Evolutionary conservation across 2,797 vertebrate species (phyloP).

Genomic region (Cygnus olor): DNA sequence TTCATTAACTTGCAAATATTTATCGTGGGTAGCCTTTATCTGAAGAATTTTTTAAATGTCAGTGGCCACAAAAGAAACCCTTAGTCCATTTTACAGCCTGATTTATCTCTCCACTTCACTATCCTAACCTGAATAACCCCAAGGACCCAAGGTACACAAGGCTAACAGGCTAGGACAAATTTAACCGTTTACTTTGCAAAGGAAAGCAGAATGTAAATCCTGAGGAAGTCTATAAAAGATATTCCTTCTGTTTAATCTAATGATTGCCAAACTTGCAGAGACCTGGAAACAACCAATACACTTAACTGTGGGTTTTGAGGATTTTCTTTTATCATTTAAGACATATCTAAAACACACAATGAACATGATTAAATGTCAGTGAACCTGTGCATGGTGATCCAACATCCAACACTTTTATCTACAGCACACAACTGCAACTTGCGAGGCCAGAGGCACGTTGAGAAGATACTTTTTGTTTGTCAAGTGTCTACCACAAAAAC

Average conservation of each 20-base stretch:
- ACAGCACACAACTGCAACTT: background rate
- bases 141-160: conserved; percentile 23
- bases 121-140: conserved; percentile 23
- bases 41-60: conserved; percentile 66
- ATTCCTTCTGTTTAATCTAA: conserved; percentile 7
- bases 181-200: conserved; percentile 37
- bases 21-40: conserved; percentile 61
- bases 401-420: background rate
- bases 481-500: accelerated
- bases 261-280: background rate
- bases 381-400: background rate
- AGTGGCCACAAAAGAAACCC: conserved; percentile 58
- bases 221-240: conserved; percentile 21
- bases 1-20: conserved; percentile 69
- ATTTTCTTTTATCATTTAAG: background rate
- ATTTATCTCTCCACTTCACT: conserved; percentile 46
- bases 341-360: background rate
- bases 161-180: conserved; percentile 23
- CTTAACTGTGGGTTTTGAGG: background rate
- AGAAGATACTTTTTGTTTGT: background rate
- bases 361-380: background rate
- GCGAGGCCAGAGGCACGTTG: accelerated
- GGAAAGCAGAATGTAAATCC: conserved; percentile 30
- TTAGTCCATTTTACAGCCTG: conserved; percentile 53
- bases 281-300: background rate